Base-by-base conservation (phyloP, 2,113 vertebrate species). In the Thryonomys swinderianus region DNA sequence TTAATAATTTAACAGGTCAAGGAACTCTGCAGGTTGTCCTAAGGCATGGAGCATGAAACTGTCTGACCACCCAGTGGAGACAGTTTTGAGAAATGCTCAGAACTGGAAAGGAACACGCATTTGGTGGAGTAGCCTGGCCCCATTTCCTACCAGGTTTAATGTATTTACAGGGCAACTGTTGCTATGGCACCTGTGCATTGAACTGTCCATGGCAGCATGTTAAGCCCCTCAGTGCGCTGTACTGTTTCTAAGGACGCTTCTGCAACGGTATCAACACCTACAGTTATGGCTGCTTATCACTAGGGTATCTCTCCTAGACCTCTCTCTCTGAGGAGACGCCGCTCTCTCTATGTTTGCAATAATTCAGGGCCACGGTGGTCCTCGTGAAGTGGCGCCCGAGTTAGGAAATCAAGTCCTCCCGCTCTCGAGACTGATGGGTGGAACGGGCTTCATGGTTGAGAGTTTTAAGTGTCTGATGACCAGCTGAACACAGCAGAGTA, bases 161-260 rank as follows among this genome's bases (percentile, higher is more conserved):
- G 32, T 66, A 85, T 86, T 93, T 90, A 82, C 82, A 93, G 73
- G 93, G 18, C n/a, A 55, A 3, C 66, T 78, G 23, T 45, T 62
- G 51, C 25, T 67, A 40, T 7, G 66, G 40, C 7, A 27, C 37
- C 3, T 23, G 53, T 27, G 57, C 55, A 48, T 69, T 95, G 73
- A 55, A 71, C 93, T 85, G 10, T 42, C 23, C 20, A 0, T 27
- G 48, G 48, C 16, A 37, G 57, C 20, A 37, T 37, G 66, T 53
- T 95, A 88, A 51, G 71, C 76, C 92, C 74, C 62, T 74, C 82
- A 88, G 42, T 48, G 37, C 30, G 25, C 3, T 81, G 51, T 48
- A 90, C 90, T 96, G 96, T 95, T 96, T 92, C 93, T 91, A 91
- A 96, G 42, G 34, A 30, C 62, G 55, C 34, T 88, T 93, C 64